A percentile compares a stretch with the other conserved stretches of the same genome.
These are phyloP conservation scores for Erpornis zantholeuca DNA, from an alignment of 2,113 vertebrate species.

Conservation along the genomic window DNA sequence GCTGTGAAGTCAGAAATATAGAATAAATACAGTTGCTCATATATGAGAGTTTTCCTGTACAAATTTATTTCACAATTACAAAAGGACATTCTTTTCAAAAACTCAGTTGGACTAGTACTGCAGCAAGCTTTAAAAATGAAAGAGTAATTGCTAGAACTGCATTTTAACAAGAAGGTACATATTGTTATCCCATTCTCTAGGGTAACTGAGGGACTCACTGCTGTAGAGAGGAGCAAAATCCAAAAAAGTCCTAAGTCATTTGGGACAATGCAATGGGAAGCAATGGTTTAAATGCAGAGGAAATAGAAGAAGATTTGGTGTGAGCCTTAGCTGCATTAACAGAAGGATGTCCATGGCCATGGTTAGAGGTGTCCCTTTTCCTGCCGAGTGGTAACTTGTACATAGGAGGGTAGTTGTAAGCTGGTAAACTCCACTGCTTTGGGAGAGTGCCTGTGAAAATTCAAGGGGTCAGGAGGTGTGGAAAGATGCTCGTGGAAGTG, in stretches of 20 bases:
- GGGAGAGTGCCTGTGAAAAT: neutral
- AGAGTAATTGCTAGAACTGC: neutral
- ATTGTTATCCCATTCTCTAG: neutral
- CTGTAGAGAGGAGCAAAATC: neutral
- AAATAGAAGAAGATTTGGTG: neutral
- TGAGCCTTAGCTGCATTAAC: neutral
- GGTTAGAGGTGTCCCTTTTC: neutral
- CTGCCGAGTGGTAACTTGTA: neutral
- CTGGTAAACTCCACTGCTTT: neutral
- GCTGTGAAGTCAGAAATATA: neutral
- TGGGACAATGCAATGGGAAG: neutral
- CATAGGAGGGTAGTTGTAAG: neutral
- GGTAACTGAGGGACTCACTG: neutral
- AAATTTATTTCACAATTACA: neutral
- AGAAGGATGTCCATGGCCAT: neutral
- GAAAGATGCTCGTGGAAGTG: neutral
- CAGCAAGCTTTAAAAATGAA: neutral
- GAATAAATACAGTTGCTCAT: neutral
- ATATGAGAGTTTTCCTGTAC: neutral
- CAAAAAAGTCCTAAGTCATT: neutral
- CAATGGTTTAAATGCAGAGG: neutral
- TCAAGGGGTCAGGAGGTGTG: neutral
- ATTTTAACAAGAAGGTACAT: neutral
- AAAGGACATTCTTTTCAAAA: neutral
- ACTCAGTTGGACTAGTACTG: neutral